Percentiles rank a stretch among this genome's conserved stretches.
phyloP scores from a whole-genome alignment of 2,113 vertebrate genomes.

The Pterocles burchelli region DNA sequence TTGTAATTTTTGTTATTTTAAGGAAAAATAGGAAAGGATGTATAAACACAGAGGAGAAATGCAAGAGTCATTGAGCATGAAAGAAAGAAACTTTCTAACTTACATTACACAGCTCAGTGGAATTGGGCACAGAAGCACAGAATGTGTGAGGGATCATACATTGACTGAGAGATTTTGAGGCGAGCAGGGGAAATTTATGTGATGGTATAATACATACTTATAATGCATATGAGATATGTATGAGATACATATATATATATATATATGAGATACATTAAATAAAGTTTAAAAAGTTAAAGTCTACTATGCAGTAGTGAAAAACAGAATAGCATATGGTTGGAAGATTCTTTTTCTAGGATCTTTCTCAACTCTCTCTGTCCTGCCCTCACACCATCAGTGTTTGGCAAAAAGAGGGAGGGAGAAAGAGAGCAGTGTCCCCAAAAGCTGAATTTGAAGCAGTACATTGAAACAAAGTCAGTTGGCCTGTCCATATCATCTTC shows the following conservation, averaged over 20 bases:
- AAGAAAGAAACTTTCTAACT: neutral
- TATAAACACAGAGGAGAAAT: neutral
- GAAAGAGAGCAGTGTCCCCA: neutral
- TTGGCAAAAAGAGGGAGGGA: neutral
- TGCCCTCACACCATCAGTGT: neutral
- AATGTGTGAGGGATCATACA: fast-evolving
- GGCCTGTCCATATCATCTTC: neutral
- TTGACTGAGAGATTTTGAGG: neutral
- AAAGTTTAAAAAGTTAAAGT: neutral
- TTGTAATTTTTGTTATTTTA: neutral
- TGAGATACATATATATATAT: neutral
- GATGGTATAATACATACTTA: neutral
- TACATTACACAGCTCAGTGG: neutral
- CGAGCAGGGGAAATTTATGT: neutral
- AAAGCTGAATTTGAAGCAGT: neutral
- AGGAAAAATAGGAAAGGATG: neutral
- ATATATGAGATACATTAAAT: neutral
- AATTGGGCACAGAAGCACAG: neutral
- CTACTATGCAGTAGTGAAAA: neutral
- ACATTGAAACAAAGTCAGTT: neutral
- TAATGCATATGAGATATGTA: neutral
- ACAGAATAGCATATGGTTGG: neutral
- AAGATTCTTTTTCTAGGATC: fast-evolving
- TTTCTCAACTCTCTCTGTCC: neutral
- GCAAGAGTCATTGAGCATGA: neutral